Evolutionary conservation across 2,888 invertebrate species (phyloP), one percentile per base, ranked within the genome.

Genomic region (Drosophila nigritarsus): DNA sequence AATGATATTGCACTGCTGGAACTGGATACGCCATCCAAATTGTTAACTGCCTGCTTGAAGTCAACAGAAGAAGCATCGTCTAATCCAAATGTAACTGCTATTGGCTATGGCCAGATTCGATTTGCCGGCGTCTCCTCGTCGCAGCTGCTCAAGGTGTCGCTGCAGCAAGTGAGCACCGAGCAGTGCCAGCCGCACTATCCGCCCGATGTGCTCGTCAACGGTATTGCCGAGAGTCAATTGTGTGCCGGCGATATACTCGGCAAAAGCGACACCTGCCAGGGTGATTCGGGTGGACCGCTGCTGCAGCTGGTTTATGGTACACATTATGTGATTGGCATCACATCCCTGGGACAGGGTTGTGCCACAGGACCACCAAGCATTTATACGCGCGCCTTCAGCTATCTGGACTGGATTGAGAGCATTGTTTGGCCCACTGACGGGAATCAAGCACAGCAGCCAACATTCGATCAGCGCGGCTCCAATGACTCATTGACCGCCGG

Each of bases 1-100:
- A 93, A 96, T 78, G 96, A 96, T 82, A 95, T 96, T 59, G 96
- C 96, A 0, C 91, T 96, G 0, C 66, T 96, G 0, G 94, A 95
- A 81, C 90, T 96, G 42, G 75, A 1, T 0, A 2, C 15, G 0
- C 15, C 45, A 15, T 2, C 24, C 2, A 29, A 7, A 54, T 66
- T 69, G 13, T 0, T 11, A 32, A 27, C n/a, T 7, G 94, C 94
- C 2, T 95, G 95, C 83, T 32, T 32, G 32, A 3, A 3, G 11
- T 32, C 32, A 32, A 11, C 3, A 11, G 32, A 11, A 32, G 32
- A 11, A 11, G 32, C 11, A 32, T 3, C 32, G 11, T 4, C 11
- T 11, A 32, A 11, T 32, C 32, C 80, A 3, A 91, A 92, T 73
- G 94, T 94, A 0, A 93, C 94, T 0, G 95, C 95, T 27, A 94